Percentiles rank a stretch among this genome's conserved stretches.
Evolutionary conservation across 2,797 vertebrate species (phyloP).

Genomic region (Oreonectes daqikongensis): DNA sequence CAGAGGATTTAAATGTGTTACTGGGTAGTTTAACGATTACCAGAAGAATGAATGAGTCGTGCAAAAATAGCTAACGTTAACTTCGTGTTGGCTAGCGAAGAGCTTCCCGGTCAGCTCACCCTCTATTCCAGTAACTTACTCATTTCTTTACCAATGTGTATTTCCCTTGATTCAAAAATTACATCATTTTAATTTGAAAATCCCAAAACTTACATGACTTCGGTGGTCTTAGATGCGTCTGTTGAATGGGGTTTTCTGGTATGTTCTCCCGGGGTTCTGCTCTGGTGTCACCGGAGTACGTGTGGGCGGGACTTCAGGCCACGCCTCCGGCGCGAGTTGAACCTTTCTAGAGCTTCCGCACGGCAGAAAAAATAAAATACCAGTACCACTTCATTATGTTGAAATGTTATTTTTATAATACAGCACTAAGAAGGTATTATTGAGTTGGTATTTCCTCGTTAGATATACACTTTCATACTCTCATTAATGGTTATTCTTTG

Average conservation of each 20-base stretch:
- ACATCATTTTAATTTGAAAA: not conserved
- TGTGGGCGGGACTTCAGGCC: slow-evolving; percentile 1
- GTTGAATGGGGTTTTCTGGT: slow-evolving; percentile 17
- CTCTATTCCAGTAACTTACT: not conserved
- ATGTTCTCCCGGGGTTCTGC: slow-evolving; percentile 40
- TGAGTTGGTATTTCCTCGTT: no score
- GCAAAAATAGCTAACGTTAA: slow-evolving; percentile 29
- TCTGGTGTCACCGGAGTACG: not conserved
- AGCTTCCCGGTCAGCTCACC: not conserved
- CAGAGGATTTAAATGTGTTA: not conserved
- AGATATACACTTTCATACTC: no score
- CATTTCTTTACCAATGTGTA: not conserved
- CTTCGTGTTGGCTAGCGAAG: slow-evolving; percentile 15
- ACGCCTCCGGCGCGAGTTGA: not conserved
- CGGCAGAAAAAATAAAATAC: not conserved
- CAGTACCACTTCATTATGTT: not conserved
- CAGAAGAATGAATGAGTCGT: slow-evolving; percentile 12
- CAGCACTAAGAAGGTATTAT: not conserved
- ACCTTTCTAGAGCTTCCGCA: slow-evolving; percentile 23
- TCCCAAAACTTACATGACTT: slow-evolving; percentile 40
- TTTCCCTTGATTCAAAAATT: not conserved
- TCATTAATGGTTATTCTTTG: no score
- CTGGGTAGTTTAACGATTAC: not conserved
- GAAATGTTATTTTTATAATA: not conserved
- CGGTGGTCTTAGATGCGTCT: not conserved